Conservation (phyloP, 2,113 vertebrate genomes). For the Halichoeres trimaculatus region DNA sequence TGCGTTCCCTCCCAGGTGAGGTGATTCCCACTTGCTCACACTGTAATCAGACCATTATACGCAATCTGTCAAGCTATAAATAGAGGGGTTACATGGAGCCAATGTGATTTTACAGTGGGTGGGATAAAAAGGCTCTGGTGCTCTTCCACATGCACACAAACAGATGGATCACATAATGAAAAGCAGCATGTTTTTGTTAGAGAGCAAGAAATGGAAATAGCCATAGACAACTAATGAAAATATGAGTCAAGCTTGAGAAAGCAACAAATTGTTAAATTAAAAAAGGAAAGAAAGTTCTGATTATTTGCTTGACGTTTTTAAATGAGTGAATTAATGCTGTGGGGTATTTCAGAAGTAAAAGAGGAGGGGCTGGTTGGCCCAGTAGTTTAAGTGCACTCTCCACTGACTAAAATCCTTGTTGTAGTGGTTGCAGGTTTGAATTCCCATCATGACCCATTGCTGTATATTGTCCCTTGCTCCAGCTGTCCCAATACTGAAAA, state of each 20-base stretch:
- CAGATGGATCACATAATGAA: constrained; percentile 20
- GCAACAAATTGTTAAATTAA: no score
- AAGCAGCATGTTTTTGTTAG: background rate
- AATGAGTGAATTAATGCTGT: no score
- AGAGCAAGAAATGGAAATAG: background rate
- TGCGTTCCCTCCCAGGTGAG: constrained; percentile 35
- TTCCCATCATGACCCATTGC: no score
- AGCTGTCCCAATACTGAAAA: no score
- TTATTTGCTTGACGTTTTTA: no score
- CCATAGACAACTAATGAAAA: background rate
- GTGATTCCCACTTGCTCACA: constrained; percentile 48
- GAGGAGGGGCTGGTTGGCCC: no score
- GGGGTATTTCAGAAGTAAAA: no score
- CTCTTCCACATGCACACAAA: constrained; percentile 5
- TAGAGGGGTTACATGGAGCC: constrained; percentile 30
- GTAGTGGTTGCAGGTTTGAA: no score
- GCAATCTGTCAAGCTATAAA: constrained; percentile 54
- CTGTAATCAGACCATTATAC: constrained; percentile 33
- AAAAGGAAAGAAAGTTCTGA: no score
- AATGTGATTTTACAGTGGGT: constrained; percentile 29
- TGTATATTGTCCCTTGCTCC: no score
- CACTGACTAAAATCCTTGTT: no score
- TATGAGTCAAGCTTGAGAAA: background rate
- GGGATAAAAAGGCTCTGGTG: background rate
- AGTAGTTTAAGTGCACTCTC: no score